phyloP scores from a whole-genome alignment of 2,888 invertebrate genomes.

The Copidosoma aretas region DNA sequence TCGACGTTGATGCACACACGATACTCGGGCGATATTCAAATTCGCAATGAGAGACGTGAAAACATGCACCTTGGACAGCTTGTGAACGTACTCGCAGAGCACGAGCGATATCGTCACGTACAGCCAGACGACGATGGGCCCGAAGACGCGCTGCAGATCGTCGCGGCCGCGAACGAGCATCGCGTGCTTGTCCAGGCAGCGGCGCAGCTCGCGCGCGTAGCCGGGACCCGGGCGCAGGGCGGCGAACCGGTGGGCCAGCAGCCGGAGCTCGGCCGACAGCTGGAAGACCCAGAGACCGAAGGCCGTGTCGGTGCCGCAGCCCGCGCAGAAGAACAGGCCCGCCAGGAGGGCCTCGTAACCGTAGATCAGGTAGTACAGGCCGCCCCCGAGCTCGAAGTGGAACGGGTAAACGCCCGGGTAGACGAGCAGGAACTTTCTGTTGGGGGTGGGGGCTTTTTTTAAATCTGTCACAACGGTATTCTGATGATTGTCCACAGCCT shows the following conservation, averaged over 20 bases:
- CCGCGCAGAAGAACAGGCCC: constrained; percentile 28
- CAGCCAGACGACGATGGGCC: constrained; percentile 47
- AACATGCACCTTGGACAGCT: neutral
- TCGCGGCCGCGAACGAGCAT: constrained; percentile 38
- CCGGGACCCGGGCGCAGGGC: constrained; percentile 27
- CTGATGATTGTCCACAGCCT: too few relatives aligned
- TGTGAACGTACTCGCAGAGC: constrained; percentile 24
- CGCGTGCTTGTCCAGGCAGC: constrained; percentile 40
- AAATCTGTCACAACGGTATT: too few relatives aligned
- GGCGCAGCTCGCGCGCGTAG: constrained; percentile 33
- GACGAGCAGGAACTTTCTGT: constrained; percentile 35
- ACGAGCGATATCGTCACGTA: constrained; percentile 45
- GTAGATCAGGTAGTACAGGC: constrained; percentile 26
- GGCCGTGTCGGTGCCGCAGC: constrained; percentile 43
- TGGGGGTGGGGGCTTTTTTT: too few relatives aligned
- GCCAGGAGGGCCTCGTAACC: constrained; percentile 13
- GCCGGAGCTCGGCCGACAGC: constrained; percentile 46
- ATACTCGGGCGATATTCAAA: too few relatives aligned
- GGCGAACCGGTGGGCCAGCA: constrained; percentile 37
- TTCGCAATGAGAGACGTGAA: too few relatives aligned
- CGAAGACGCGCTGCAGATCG: constrained; percentile 46
- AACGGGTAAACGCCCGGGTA: constrained; percentile 42
- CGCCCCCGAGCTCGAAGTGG: constrained; percentile 27
- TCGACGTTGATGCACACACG: too few relatives aligned
- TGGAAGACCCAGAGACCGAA: constrained; percentile 50